These are phyloP conservation scores for Spinus olivaceus DNA, from an alignment of 2,797 vertebrate genomes.

Conservation along the genomic window DNA sequence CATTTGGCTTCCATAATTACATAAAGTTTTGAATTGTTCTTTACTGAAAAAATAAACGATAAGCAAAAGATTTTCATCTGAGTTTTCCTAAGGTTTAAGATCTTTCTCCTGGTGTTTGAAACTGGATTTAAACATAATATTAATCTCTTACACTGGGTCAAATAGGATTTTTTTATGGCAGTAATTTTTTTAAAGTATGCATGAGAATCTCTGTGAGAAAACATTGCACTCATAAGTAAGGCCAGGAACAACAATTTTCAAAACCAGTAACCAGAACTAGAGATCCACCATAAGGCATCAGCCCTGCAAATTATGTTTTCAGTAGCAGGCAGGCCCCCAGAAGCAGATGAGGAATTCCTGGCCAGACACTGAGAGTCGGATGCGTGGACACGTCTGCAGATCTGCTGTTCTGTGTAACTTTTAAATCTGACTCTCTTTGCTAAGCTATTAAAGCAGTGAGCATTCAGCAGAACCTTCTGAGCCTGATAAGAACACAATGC, in stretches of 20 bases:
- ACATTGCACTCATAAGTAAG: background rate
- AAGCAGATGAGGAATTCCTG: background rate
- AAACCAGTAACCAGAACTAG: background rate
- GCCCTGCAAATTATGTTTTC: background rate
- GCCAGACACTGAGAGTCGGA: background rate
- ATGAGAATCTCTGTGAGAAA: background rate
- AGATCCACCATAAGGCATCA: background rate
- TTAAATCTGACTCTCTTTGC: background rate
- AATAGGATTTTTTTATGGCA: background rate
- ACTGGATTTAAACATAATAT: background rate
- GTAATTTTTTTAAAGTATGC: background rate
- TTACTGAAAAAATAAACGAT: background rate
- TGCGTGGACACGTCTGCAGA: background rate
- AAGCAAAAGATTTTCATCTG: background rate
- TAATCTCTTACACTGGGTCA: background rate
- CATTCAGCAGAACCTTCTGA: background rate
- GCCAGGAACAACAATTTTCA: background rate
- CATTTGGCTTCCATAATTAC: background rate
- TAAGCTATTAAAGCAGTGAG: background rate
- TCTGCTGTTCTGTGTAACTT: background rate
- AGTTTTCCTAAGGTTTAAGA: background rate
- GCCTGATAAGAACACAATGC: background rate
- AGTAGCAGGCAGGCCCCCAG: background rate
- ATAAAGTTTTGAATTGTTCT: background rate
- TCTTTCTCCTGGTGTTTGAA: background rate